Evolutionary conservation across 2,888 invertebrate genomes (phyloP).

Genomic region (Tetragnatha montana): DNA sequence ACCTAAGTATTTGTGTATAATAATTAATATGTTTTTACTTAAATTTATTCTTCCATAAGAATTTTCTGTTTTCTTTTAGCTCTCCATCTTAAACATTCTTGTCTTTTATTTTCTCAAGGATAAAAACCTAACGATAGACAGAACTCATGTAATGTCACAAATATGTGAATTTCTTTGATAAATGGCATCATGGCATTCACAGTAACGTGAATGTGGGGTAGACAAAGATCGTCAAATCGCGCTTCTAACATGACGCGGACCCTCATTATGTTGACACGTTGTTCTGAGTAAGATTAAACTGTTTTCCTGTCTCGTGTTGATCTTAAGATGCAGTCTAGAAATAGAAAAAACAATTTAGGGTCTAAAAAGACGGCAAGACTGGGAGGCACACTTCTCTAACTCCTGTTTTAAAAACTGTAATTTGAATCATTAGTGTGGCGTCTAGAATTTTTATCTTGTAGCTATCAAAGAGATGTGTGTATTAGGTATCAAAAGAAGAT

Average conservation of each 20-base stretch:
- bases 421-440: neutral
- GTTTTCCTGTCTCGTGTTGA: conserved; percentile 3
- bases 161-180: too few species aligned
- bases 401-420: neutral
- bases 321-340: conserved; percentile 4
- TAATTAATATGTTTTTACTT: too few species aligned
- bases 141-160: too few species aligned
- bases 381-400: neutral
- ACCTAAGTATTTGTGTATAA: too few species aligned
- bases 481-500: too few species aligned
- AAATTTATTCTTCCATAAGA: too few species aligned
- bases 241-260: neutral
- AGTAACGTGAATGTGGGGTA: neutral
- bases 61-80: too few species aligned
- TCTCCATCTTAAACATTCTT: too few species aligned
- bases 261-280: neutral
- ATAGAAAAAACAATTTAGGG: conserved; percentile 3
- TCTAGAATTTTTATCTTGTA: neutral
- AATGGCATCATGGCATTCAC: too few species aligned
- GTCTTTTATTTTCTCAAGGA: too few species aligned
- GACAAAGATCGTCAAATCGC: neutral
- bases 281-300: conserved; percentile 8
- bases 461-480: neutral
- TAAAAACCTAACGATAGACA: too few species aligned
- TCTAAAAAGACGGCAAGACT: neutral